Percentiles rank a stretch among this genome's conserved stretches.
Conservation (phyloP, 2,888 invertebrate genomes). For the Podotricha telesiphe region DNA sequence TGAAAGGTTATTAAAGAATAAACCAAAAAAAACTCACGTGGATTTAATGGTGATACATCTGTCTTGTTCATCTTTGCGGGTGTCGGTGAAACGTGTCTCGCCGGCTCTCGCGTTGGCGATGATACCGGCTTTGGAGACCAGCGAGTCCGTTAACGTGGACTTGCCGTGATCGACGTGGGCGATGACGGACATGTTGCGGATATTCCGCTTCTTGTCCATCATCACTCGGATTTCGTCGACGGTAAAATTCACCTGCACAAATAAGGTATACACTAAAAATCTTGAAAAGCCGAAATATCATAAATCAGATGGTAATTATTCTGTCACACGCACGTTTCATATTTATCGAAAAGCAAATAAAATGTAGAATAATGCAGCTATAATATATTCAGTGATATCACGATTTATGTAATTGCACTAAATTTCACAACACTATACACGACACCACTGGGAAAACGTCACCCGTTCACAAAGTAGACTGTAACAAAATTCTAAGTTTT, state of each 20-base stretch:
- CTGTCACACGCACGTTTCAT: conserved; percentile 67
- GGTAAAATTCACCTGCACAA: conserved; percentile 98
- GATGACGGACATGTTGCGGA: conserved; percentile 99
- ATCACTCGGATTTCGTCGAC: conserved; percentile 99
- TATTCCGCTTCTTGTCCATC: conserved; percentile 99
- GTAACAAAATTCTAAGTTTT: conserved; percentile 55
- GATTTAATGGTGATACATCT: conserved; percentile 99
- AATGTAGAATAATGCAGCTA: conserved; percentile 1
- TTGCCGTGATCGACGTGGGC: conserved; percentile 99
- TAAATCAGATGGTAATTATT: conserved; percentile 61
- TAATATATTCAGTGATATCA: conserved; percentile 8
- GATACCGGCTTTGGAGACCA: conserved; percentile 99
- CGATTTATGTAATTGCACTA: conserved; percentile 23
- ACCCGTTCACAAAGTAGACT: conserved; percentile 70
- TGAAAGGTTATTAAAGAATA: conserved; percentile 45
- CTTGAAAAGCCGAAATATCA: conserved; percentile 51
- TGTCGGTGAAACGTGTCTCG: conserved; percentile 99
- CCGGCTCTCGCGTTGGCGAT: conserved; percentile 99
- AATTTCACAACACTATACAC: conserved; percentile 58
- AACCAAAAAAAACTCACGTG: conserved; percentile 90
- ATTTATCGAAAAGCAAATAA: conserved; percentile 33
- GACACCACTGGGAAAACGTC: conserved; percentile 73
- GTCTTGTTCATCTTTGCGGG: conserved; percentile 99
- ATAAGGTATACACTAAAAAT: conserved; percentile 69
- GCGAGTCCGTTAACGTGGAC: conserved; percentile 99